Evolutionary conservation across 92 coral and sea anemone species (phyloP).

Genomic region (Siderastrea radians): DNA sequence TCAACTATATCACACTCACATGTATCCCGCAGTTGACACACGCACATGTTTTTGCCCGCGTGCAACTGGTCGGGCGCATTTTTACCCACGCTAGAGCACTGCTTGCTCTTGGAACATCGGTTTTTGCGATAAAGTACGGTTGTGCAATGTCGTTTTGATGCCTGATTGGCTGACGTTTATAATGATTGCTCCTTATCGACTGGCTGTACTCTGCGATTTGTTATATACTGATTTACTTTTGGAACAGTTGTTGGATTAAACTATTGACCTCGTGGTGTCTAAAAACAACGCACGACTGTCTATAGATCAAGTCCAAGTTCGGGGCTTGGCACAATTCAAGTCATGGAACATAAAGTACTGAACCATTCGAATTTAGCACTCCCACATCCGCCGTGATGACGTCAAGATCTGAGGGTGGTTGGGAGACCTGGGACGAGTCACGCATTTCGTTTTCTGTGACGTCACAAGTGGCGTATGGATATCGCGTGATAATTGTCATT

Average conservation of each 20-base stretch:
- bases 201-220: not conserved
- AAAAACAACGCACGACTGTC: conserved; percentile 36
- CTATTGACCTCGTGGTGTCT: conserved; percentile 30
- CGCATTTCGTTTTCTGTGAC: not conserved
- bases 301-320: not conserved
- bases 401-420: not conserved
- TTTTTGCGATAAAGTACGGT: too few species aligned
- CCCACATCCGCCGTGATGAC: not conserved
- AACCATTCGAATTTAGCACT: too few species aligned
- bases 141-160: not conserved
- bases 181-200: not conserved
- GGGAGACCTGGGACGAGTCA: not conserved
- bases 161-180: not conserved
- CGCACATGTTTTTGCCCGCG: too few species aligned
- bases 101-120: too few species aligned
- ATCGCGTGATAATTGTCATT: not conserved
- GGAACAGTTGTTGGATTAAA: not conserved
- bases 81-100: too few species aligned
- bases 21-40: too few species aligned
- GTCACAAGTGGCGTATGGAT: not conserved
- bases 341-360: not conserved
- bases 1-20: too few species aligned
- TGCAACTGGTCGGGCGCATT: too few species aligned
- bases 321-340: not conserved
- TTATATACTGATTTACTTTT: not conserved